Evolutionary conservation across 1,140 invertebrate species (phyloP), one percentile per base, ranked within the genome.

Genomic region (Metaphire vulgaris): DNA sequence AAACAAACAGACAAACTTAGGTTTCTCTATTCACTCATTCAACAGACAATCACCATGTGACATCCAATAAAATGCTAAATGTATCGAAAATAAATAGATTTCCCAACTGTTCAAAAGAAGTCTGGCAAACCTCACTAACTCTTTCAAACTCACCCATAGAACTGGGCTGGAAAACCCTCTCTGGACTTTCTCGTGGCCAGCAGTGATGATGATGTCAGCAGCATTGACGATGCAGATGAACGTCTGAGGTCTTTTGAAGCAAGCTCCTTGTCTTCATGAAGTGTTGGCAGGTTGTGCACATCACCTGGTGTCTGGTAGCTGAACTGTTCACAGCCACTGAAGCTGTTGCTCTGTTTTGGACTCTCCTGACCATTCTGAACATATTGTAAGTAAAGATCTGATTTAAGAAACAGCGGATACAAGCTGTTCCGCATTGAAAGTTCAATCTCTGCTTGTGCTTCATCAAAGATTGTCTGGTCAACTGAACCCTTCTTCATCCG

Each of bases 391-490:
- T 96, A 97, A 83, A 93, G 89, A 80, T 96, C 94, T 77, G 93
- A 95, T 80, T 91, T 91, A 76, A 97, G 89, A 86, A 97, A 97
- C 85, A 92, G 92, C 66, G 92, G 92, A 87, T 96, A 96, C 69
- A 92, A 92, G 33, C 93, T 92, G 81, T 92, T 91, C 77, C 90
- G 91, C 83, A 97, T 94, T 56, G 91, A 89, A 65, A 89, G 88
- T 85, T 94, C 92, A 76, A 96, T 92, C 86, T 93, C 89, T 28
- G 85, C 80, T 81, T 92, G 91, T 66, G 90, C 91, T 79, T 87
- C 87, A 83, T 92, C 90, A 83, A 92, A 92, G 69, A 92, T 88
- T 76, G 80, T 80, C 29, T 81, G 79, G 77, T 78, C 68, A 12
- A 89, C 90, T 76, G 90, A 89, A 79, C 90, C 89, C 80, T 89